These are phyloP conservation scores for Blastobasis lacticolella DNA, from an alignment of 2,888 invertebrate species.

Conservation along the genomic window DNA sequence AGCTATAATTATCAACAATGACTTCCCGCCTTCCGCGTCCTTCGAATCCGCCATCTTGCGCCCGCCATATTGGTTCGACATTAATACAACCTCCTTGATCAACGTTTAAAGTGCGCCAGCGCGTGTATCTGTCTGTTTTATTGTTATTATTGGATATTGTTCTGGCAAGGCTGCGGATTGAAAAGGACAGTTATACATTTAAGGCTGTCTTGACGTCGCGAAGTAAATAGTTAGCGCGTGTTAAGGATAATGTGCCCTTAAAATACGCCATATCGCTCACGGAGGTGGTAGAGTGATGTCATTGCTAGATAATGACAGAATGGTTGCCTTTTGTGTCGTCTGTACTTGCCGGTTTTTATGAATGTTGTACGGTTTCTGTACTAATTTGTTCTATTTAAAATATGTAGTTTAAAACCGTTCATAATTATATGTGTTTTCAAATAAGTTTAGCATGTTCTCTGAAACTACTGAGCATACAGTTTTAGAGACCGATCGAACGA, in stretches of 20 bases:
- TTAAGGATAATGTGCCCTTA: slow-evolving; percentile 19
- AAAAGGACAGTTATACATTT: slow-evolving; percentile 48
- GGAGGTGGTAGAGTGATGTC: background rate
- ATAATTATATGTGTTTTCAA: too few relatives aligned
- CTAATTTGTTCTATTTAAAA: too few relatives aligned
- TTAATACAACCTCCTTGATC: slow-evolving; percentile 14
- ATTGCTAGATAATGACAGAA: background rate
- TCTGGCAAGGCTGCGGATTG: slow-evolving; percentile 50
- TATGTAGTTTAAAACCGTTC: too few relatives aligned
- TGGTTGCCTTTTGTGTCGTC: too few relatives aligned
- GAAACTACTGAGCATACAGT: too few relatives aligned
- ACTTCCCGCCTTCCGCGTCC: slow-evolving; percentile 25
- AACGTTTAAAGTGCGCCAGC: slow-evolving; percentile 35
- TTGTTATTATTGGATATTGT: slow-evolving; percentile 68
- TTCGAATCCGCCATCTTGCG: slow-evolving; percentile 21
- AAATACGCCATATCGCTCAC: too few relatives aligned
- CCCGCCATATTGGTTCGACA: slow-evolving; percentile 22
- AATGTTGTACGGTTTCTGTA: too few relatives aligned
- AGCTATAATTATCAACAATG: too few relatives aligned
- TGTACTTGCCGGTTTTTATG: too few relatives aligned
- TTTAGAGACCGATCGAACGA: too few relatives aligned
- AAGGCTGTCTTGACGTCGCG: slow-evolving; percentile 20
- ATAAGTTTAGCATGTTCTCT: too few relatives aligned
- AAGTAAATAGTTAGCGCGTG: slow-evolving; percentile 26
- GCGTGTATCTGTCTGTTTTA: slow-evolving; percentile 33